phyloP scores from a whole-genome alignment of 2,113 vertebrate genomes.

The Megaptera novaeangliae region DNA sequence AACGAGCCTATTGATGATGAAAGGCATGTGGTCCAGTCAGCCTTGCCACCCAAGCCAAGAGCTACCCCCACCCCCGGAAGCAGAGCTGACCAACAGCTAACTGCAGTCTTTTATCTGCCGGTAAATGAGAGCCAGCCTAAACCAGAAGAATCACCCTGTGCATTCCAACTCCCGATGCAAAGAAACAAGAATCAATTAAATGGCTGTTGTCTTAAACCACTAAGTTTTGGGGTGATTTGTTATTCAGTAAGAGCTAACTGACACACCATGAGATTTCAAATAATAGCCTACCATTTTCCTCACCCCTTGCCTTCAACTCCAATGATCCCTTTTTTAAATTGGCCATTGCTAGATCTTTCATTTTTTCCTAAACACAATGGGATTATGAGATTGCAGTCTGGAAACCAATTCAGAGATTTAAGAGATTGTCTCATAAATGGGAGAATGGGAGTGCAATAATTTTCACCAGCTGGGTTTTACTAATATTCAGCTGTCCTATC shows the following conservation, averaged over 20 bases:
- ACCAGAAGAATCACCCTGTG: background rate
- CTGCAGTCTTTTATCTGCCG: background rate
- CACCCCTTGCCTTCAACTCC: background rate
- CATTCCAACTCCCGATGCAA: background rate
- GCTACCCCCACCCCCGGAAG: accelerated
- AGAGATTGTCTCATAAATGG: background rate
- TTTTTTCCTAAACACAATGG: background rate
- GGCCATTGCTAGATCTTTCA: background rate
- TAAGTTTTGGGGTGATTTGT: background rate
- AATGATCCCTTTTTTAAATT: background rate
- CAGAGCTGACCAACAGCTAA: background rate
- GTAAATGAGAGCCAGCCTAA: background rate
- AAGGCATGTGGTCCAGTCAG: background rate
- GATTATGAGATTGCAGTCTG: background rate
- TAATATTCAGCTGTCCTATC: background rate
- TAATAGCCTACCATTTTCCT: background rate
- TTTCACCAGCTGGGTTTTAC: background rate
- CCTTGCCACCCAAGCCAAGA: background rate
- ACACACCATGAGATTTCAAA: background rate
- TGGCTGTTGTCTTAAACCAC: background rate
- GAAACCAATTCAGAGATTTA: constrained; percentile 2
- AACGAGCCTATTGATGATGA: background rate
- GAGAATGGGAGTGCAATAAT: accelerated
- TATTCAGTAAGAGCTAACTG: background rate
- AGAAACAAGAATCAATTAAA: background rate